Conservation (phyloP, 2,113 vertebrate species). For the Poeciliopsis occidentalis region DNA sequence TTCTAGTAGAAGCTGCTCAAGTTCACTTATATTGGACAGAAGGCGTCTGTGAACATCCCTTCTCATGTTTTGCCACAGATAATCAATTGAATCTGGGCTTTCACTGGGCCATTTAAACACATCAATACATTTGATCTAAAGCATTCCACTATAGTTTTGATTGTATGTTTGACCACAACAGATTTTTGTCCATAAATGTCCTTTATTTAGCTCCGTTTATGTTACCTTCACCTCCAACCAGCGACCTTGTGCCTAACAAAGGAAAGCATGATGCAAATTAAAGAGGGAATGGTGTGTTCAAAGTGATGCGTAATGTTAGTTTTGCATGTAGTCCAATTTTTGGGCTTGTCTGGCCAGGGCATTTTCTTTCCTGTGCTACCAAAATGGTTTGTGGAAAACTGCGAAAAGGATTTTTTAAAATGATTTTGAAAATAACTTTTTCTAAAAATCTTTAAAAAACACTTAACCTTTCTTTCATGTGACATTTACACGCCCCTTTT, state of each 20-base stretch:
- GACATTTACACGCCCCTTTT: too few species aligned
- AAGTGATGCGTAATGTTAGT: background rate
- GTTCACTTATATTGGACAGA: background rate
- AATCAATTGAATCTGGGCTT: background rate
- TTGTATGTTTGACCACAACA: too few species aligned
- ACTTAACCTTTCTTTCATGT: background rate
- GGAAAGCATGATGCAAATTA: too few species aligned
- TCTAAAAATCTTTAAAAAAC: too few species aligned
- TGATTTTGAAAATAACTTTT: background rate
- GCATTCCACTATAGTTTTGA: too few species aligned
- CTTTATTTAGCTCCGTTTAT: too few species aligned
- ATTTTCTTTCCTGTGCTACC: background rate
- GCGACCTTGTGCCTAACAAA: too few species aligned
- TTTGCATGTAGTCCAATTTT: background rate
- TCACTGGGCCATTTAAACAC: background rate
- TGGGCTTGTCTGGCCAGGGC: background rate
- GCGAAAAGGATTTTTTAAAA: background rate
- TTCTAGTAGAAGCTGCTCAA: too few species aligned
- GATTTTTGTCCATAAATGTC: too few species aligned
- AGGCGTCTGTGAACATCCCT: background rate
- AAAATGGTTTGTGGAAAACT: background rate
- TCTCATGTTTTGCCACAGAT: background rate
- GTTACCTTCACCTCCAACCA: too few species aligned
- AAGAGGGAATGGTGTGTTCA: background rate
- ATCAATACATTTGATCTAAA: too few species aligned